Percentiles rank a stretch among this genome's conserved stretches.
Conservation (phyloP, 2,888 invertebrate species). For the Drosophila flavopinicola region DNA sequence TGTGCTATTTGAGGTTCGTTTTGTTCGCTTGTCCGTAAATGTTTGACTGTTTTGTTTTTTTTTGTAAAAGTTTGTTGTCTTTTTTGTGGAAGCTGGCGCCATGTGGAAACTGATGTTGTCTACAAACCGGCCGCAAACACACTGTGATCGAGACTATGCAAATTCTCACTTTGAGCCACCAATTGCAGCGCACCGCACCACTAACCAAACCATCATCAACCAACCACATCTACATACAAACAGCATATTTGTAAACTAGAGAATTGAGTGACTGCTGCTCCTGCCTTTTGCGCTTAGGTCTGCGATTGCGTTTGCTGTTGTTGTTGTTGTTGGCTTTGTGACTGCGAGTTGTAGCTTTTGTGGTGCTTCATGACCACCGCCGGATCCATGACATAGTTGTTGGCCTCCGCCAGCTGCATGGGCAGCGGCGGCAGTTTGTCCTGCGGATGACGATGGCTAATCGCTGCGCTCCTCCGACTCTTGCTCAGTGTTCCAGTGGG, state of each 20-base stretch:
- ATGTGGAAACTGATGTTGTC: conserved; percentile 11
- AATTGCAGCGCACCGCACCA: conserved; percentile 5
- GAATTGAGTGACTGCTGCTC: conserved; percentile 20
- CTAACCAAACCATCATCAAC: conserved; percentile 15
- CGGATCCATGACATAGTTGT: conserved; percentile 88
- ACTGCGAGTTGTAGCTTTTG: conserved; percentile 83
- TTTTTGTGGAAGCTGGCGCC: conserved; percentile 37
- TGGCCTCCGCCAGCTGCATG: conserved; percentile 87
- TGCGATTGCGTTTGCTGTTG: conserved; percentile 62
- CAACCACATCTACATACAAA: conserved; percentile 16
- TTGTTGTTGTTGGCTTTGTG: conserved; percentile 37
- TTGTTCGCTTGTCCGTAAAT: conserved; percentile 20
- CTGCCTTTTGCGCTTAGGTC: conserved; percentile 30
- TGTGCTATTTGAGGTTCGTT: conserved; percentile 61
- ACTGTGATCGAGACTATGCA: conserved; percentile 80
- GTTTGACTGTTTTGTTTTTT: conserved; percentile 17
- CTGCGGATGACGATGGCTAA: conserved; percentile 90
- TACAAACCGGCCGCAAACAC: conserved; percentile 59
- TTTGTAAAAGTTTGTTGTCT: conserved; percentile 8
- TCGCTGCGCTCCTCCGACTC: conserved; percentile 85
- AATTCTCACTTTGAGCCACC: conserved; percentile 41
- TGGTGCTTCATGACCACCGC: conserved; percentile 83
- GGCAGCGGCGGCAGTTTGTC: conserved; percentile 90
- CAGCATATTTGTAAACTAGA: conserved; percentile 21
- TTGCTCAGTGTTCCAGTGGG: conserved; percentile 81